Percentiles rank a stretch among this genome's conserved stretches.
Evolutionary conservation across 2,113 vertebrate species (phyloP).

Genomic region (Erinaceus europaeus): DNA sequence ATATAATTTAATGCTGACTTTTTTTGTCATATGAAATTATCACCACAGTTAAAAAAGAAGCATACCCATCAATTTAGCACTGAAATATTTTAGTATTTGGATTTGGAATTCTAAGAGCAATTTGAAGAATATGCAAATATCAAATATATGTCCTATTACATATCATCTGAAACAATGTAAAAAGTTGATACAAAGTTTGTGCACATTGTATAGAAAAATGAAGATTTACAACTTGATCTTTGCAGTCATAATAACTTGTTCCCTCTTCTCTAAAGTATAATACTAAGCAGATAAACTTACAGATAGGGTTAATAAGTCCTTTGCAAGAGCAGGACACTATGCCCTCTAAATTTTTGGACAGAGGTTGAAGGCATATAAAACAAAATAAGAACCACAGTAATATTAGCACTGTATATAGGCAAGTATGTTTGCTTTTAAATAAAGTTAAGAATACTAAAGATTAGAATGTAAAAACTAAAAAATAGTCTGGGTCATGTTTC

Average conservation of each 20-base stretch:
- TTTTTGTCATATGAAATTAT: slow-evolving; percentile 21
- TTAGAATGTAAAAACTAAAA: slow-evolving; percentile 19
- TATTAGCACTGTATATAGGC: background rate
- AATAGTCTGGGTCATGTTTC: background rate
- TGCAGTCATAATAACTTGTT: slow-evolving; percentile 24
- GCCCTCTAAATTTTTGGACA: background rate
- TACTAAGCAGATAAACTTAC: background rate
- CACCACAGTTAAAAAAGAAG: background rate
- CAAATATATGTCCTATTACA: background rate
- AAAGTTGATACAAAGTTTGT: slow-evolving; percentile 10
- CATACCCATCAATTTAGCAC: background rate
- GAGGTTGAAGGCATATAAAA: background rate
- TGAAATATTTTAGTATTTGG: slow-evolving; percentile 22
- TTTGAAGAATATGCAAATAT: background rate
- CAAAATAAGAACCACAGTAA: slow-evolving; percentile 18
- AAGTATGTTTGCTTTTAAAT: background rate
- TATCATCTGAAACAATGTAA: background rate
- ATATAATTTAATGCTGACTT: background rate
- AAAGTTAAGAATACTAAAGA: background rate
- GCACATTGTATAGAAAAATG: background rate
- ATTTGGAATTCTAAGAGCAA: slow-evolving; percentile 38
- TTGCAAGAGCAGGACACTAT: slow-evolving; percentile 4
- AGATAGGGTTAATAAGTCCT: background rate
- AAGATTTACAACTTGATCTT: slow-evolving; percentile 1
- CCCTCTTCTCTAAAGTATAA: background rate